These are phyloP conservation scores for Drosophila peninsularis DNA, from an alignment of 2,888 invertebrate species.

Conservation along the genomic window DNA sequence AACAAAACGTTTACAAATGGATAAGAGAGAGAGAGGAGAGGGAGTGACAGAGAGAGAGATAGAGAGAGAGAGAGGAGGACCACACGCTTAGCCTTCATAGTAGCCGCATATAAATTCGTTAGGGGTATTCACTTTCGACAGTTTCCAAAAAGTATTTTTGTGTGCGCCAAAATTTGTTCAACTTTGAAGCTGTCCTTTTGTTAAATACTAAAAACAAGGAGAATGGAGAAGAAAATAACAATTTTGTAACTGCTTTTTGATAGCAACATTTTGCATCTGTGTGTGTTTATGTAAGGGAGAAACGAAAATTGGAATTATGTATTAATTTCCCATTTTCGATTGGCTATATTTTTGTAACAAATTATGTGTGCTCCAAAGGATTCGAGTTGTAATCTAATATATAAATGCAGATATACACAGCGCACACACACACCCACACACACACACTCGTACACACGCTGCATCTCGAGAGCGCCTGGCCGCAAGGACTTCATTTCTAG, in stretches of 20 bases:
- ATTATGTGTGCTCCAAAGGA: conserved; percentile 14
- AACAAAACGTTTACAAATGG: conserved; percentile 15
- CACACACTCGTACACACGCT: conserved; percentile 11
- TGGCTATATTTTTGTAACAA: conserved; percentile 15
- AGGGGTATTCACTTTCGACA: conserved; percentile 46
- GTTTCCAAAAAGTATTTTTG: conserved; percentile 33
- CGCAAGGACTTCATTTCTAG: conserved; percentile 49
- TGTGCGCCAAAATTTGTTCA: conserved; percentile 30
- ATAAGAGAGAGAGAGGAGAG: conserved; percentile 19
- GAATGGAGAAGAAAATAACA: conserved; percentile 1
- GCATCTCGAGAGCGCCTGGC: conserved; percentile 32
- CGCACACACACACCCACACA: conserved; percentile 12
- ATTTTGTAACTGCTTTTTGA: conserved; percentile 32
- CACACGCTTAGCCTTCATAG: conserved; percentile 51
- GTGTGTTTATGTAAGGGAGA: conserved; percentile 18
- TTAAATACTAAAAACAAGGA: conserved; percentile 19
- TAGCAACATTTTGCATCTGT: conserved; percentile 21
- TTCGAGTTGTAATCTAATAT: conserved; percentile 11
- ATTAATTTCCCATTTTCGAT: neutral
- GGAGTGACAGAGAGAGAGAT: neutral
- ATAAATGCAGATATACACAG: conserved; percentile 8
- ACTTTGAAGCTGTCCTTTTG: conserved; percentile 33
- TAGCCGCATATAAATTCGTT: conserved; percentile 44
- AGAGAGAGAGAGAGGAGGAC: conserved; percentile 3
- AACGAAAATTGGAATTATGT: conserved; percentile 10